Evolutionary conservation across 2,797 vertebrate species (phyloP), one percentile per base, ranked within the genome.

Genomic region (Tolypeutes matacus): DNA sequence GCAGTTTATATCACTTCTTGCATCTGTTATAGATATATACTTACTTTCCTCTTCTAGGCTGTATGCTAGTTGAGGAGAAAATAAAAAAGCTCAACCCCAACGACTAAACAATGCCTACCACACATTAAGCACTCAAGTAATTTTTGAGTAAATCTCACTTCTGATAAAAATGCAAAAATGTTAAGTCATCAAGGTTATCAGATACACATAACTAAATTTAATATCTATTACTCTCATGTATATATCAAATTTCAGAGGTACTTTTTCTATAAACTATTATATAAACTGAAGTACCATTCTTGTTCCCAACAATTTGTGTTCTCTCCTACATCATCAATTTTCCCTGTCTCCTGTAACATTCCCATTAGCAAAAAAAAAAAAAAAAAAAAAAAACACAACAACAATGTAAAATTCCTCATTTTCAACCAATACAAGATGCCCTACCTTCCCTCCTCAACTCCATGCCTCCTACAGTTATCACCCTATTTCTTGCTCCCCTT

Each of bases 61-160:
- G 27, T 82, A 72, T 5, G 7, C 14, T 72, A 81, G 18, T 46
- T 94, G 75, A 87, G 62, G 18, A 20, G 23, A 67, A 81, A 93
- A 77, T 12, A 46, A 42, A 75, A 93, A 94, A 89, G 56, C 39
- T 92, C 84, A 81, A 86, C 21, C 93, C 36, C 15, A 83, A 31
- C 51, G 42, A 90, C 27, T 65, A 80, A 58, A 65, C 11, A 89
- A 67, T 69, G 42, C 29, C 65, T 75, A 29, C 7, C 34, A 36
- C 12, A 60, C 4, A 60, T 23, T 21, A 89, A 29, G 12, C 9
- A 76, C 17, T 76, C 60, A 73, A 42, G 58, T 39, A 77, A 15
- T 49, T 80, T 94, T 77, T 86, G 27, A 95, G 80, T 93, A 17
- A 72, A 72, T 91, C 91, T 94, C 25, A 93, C 29, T 89, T 95